phyloP scores from a whole-genome alignment of 2,113 vertebrate genomes.

The Mustelus asterias region DNA sequence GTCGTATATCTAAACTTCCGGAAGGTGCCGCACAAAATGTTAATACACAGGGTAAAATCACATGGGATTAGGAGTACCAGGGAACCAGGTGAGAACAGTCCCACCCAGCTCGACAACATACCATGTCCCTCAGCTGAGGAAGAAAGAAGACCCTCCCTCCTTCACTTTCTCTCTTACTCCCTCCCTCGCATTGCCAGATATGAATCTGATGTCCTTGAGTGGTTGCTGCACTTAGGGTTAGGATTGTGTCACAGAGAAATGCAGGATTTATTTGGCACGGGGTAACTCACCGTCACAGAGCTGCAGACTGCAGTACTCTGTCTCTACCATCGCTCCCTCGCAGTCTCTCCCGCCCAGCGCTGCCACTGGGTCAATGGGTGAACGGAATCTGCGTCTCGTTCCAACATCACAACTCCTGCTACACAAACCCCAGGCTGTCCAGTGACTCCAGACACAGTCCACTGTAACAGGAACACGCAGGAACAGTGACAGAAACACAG shows the following conservation, averaged over 20 bases:
- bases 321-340: conserved; percentile 59
- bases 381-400: conserved; percentile 63
- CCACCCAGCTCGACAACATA: no score
- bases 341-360: conserved; percentile 62
- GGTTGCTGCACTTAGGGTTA: neutral
- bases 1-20: no score
- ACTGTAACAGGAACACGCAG: conserved; percentile 49
- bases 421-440: conserved; percentile 73
- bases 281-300: conserved; percentile 61
- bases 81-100: no score
- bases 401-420: conserved; percentile 76
- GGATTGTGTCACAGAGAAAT: neutral
- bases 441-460: conserved; percentile 76
- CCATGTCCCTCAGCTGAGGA: no score
- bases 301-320: conserved; percentile 71
- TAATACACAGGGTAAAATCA: no score
- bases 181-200: no score
- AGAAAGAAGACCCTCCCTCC: no score
- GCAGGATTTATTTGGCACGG: neutral
- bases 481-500: neutral
- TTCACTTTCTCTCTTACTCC: no score
- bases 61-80: no score
- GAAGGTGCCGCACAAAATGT: no score
- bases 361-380: conserved; percentile 56
- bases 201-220: no score